A percentile compares a stretch with the other conserved stretches of the same genome.
Evolutionary conservation across 2,113 vertebrate species (phyloP).

Genomic region (Hypocryptadius cinnamomeus): DNA sequence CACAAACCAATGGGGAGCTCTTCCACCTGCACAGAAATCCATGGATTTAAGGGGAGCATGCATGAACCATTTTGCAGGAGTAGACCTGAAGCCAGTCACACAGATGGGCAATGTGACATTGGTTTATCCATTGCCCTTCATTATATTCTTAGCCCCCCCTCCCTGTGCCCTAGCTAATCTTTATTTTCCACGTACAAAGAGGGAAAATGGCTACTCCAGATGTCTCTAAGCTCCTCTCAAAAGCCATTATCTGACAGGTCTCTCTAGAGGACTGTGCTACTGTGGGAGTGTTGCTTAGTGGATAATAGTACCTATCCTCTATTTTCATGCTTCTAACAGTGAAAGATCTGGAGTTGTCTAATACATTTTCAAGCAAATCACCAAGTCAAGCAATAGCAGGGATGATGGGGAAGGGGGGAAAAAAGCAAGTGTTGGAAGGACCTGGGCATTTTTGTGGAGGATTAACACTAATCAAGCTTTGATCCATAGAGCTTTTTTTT

Average conservation of each 20-base stretch:
- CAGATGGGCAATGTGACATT: not conserved
- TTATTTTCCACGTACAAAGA: not conserved
- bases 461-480: conserved; percentile 19
- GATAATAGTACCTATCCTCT: not conserved
- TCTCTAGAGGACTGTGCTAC: not conserved
- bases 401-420: not conserved
- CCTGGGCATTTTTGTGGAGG: not conserved
- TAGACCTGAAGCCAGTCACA: not conserved
- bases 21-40: not conserved
- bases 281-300: not conserved
- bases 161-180: not conserved
- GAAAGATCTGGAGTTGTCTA: not conserved
- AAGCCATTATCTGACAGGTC: not conserved
- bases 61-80: not conserved
- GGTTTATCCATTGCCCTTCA: not conserved
- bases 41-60: not conserved
- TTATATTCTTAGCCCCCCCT: not conserved
- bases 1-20: not conserved
- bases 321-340: not conserved
- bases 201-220: not conserved
- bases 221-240: not conserved
- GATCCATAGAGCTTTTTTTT: not conserved
- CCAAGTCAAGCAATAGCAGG: not conserved
- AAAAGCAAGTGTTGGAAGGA: not conserved
- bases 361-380: not conserved